Evolutionary conservation across 2,888 invertebrate genomes (phyloP).

Genomic region (Aleiodes testaceus): DNA sequence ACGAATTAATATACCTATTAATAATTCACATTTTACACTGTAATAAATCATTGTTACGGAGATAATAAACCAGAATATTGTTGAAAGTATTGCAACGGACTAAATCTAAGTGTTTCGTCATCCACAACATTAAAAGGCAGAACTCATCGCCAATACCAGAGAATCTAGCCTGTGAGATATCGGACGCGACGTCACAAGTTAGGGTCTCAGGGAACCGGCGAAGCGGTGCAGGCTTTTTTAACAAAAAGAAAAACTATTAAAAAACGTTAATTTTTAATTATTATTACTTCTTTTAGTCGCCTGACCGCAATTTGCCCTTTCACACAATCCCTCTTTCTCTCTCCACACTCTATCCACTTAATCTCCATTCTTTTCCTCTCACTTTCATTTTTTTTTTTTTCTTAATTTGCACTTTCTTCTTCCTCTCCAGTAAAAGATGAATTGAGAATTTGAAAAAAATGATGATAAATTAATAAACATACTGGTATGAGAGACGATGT

Average conservation of each 20-base stretch:
- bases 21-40: no score
- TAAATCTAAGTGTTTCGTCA: no score
- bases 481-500: conserved; percentile 7
- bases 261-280: conserved; percentile 11
- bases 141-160: conserved; percentile 80
- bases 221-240: conserved; percentile 73
- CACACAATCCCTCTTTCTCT: conserved; percentile 46
- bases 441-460: not conserved
- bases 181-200: conserved; percentile 81
- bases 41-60: no score
- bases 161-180: conserved; percentile 82
- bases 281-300: conserved; percentile 55
- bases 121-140: conserved; percentile 60
- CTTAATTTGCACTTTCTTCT: conserved; percentile 33
- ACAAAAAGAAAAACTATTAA: conserved; percentile 8
- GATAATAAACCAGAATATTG: no score
- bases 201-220: conserved; percentile 86
- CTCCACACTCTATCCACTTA: conserved; percentile 36
- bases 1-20: no score
- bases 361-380: conserved; percentile 14
- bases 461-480: not conserved
- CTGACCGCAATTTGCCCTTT: conserved; percentile 68
- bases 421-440: conserved; percentile 15
- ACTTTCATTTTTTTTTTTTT: conserved; percentile 10
- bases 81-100: no score